These are phyloP conservation scores for Tachina grossa DNA, from an alignment of 2,888 invertebrate genomes.

Conservation along the genomic window DNA sequence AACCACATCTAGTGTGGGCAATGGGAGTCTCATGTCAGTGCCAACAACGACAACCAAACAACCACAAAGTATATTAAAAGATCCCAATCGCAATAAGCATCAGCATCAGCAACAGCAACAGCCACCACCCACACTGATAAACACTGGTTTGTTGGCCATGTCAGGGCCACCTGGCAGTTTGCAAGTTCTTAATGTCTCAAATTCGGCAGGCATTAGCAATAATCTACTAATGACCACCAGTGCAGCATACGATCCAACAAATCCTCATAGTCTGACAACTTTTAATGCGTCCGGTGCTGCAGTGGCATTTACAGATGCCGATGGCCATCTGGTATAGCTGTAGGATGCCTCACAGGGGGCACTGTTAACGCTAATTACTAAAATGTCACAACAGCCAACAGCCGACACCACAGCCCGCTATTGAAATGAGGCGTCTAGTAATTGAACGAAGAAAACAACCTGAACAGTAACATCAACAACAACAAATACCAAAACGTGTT, in stretches of 20 bases:
- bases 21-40: slow-evolving; percentile 80
- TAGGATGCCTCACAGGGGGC: slow-evolving; percentile 76
- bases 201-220: slow-evolving; percentile 82
- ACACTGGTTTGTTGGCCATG: slow-evolving; percentile 77
- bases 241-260: slow-evolving; percentile 80
- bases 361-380: slow-evolving; percentile 61
- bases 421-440: slow-evolving; percentile 69
- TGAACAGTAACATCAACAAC: not conserved
- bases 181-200: slow-evolving; percentile 86
- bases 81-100: slow-evolving; percentile 86
- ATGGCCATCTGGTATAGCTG: slow-evolving; percentile 83
- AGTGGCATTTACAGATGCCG: slow-evolving; percentile 83
- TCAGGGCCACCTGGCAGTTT: slow-evolving; percentile 79
- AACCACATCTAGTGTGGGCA: slow-evolving; percentile 80
- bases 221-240: slow-evolving; percentile 79
- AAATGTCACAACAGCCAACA: slow-evolving; percentile 51
- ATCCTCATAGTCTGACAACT: slow-evolving; percentile 80
- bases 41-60: slow-evolving; percentile 83
- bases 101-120: slow-evolving; percentile 81
- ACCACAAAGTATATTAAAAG: slow-evolving; percentile 86
- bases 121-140: slow-evolving; percentile 83
- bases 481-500: slow-evolving; percentile 15
- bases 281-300: slow-evolving; percentile 79
- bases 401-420: slow-evolving; percentile 74
- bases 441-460: not conserved